Evolutionary conservation across 2,113 vertebrate genomes (phyloP).

Genomic region (Pangasianodon hypophthalmus): DNA sequence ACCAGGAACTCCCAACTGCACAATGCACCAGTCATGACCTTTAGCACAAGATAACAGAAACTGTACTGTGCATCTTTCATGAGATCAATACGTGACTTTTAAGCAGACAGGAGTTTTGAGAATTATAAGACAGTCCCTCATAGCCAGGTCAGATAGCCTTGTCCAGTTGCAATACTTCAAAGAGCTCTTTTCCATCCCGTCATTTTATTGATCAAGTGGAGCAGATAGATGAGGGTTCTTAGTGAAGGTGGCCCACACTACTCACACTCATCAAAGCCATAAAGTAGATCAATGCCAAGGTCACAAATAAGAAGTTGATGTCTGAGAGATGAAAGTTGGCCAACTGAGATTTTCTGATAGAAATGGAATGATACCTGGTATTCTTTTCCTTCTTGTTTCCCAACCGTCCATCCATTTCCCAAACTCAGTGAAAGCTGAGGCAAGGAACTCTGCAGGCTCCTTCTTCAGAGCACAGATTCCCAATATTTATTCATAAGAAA

Average conservation of each 20-base stretch:
- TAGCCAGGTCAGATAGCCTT: constrained; percentile 25
- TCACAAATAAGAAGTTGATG: neutral
- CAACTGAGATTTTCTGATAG: neutral
- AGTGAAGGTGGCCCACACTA: constrained; percentile 17
- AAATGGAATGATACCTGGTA: constrained; percentile 65
- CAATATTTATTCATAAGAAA: neutral
- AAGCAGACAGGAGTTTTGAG: constrained; percentile 12
- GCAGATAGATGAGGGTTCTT: constrained; percentile 24
- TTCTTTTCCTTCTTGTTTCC: constrained; percentile 80
- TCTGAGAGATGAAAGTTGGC: neutral
- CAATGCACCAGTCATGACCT: constrained; percentile 77
- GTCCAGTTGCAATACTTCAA: constrained; percentile 35
- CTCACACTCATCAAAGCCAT: constrained; percentile 24
- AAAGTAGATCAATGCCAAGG: constrained; percentile 21
- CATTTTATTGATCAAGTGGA: constrained; percentile 34
- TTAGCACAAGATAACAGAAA: constrained; percentile 30
- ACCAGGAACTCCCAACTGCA: constrained; percentile 72
- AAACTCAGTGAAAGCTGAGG: constrained; percentile 72
- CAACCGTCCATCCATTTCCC: constrained; percentile 84
- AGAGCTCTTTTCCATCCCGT: constrained; percentile 5
- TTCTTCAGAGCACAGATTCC: constrained; percentile 60
- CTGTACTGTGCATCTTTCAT: constrained; percentile 32
- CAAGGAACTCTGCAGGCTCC: constrained; percentile 66
- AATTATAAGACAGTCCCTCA: constrained; percentile 33
- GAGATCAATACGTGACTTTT: constrained; percentile 39